These are phyloP conservation scores for Keiferia lycopersicella DNA, from an alignment of 2,888 invertebrate species.

Conservation along the genomic window DNA sequence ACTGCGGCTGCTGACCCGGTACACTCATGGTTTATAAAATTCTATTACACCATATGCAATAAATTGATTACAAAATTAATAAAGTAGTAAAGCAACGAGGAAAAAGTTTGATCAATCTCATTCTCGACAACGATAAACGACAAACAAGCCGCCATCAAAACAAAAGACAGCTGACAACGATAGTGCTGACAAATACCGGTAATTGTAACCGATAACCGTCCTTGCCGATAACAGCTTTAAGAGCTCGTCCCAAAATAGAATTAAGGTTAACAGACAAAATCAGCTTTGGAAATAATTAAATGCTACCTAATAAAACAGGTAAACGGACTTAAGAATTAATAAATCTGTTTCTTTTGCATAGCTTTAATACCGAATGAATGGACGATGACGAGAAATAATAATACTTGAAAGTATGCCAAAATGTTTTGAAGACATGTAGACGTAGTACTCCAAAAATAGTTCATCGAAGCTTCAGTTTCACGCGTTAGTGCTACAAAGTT, in stretches of 20 bases:
- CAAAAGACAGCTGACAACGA: constrained; percentile 40
- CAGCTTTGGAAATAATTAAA: too few species aligned
- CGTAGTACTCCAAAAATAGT: constrained; percentile 70
- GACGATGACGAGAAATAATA: constrained; percentile 41
- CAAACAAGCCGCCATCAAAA: constrained; percentile 48
- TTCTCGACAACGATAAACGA: constrained; percentile 24
- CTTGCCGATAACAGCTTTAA: too few species aligned
- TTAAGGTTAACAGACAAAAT: too few species aligned
- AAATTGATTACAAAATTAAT: constrained; percentile 33
- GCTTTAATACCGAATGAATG: constrained; percentile 7
- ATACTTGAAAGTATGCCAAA: constrained; percentile 74
- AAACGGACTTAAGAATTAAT: too few species aligned
- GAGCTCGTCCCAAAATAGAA: too few species aligned
- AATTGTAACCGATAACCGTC: not conserved
- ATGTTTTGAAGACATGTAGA: constrained; percentile 41
- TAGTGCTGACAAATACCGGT: constrained; percentile 2
- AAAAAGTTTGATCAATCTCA: constrained; percentile 40
- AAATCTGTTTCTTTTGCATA: not conserved
- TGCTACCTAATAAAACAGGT: too few species aligned
- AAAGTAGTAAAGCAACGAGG: constrained; percentile 32
- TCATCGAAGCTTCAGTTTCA: constrained; percentile 60
- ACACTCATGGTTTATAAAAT: not conserved
- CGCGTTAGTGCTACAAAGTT: constrained; percentile 38
- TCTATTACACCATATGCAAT: constrained; percentile 8
- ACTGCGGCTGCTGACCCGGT: constrained; percentile 44